A percentile compares a stretch with the other conserved stretches of the same genome.
phyloP scores from a whole-genome alignment of 2,113 vertebrate species.

The Clupea harengus region DNA sequence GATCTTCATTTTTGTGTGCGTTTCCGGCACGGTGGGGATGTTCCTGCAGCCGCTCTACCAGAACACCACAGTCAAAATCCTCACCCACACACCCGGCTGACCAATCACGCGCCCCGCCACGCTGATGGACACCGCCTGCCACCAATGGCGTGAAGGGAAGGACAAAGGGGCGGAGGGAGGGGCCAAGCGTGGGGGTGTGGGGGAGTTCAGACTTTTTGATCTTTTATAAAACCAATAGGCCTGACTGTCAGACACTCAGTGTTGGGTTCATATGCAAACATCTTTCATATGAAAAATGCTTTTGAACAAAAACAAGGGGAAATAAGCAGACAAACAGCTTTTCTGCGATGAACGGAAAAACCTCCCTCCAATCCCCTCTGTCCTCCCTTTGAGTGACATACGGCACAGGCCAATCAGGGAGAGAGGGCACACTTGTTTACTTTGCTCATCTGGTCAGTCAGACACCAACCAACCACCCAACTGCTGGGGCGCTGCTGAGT shows the following conservation, averaged over 20 bases:
- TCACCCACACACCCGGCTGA: constrained; percentile 76
- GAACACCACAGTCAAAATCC: constrained; percentile 83
- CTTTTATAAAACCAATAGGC: constrained; percentile 26
- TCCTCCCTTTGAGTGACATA: constrained; percentile 42
- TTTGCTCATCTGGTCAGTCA: constrained; percentile 47
- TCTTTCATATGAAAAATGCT: constrained; percentile 44
- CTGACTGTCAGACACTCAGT: constrained; percentile 55
- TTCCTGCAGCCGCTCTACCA: constrained; percentile 96
- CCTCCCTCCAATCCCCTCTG: constrained; percentile 38
- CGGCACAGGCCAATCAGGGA: constrained; percentile 44
- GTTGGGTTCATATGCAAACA: constrained; percentile 62
- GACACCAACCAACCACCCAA: constrained; percentile 42
- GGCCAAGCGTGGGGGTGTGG: constrained; percentile 37
- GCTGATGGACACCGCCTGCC: constrained; percentile 55
- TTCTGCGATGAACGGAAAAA: neutral
- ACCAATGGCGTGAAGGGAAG: constrained; percentile 56
- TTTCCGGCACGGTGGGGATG: constrained; percentile 93
- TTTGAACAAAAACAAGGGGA: constrained; percentile 32
- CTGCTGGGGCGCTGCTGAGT: constrained; percentile 39
- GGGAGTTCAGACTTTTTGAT: constrained; percentile 7
- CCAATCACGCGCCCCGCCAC: constrained; percentile 19
- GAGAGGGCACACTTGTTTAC: constrained; percentile 46
- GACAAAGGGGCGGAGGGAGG: constrained; percentile 41
- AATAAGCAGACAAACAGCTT: neutral
- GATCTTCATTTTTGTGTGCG: constrained; percentile 94